Conservation (phyloP, 2,797 vertebrate species). For the Holocentrus rufus region DNA sequence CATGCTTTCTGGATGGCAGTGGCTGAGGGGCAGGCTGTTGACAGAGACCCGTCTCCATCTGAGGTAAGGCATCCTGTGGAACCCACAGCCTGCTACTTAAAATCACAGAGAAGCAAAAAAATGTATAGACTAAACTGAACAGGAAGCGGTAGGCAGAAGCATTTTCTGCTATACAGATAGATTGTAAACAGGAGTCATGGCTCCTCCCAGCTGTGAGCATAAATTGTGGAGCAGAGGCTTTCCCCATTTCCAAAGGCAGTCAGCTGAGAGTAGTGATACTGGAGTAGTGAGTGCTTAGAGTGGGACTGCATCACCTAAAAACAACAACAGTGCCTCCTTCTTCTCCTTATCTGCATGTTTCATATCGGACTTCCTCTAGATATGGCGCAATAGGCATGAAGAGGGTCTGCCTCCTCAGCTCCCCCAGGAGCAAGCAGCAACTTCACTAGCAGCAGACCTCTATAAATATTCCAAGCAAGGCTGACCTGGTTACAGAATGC, state of each 20-base stretch:
- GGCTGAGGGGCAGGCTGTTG: not conserved
- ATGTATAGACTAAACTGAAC: not conserved
- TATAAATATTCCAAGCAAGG: slow-evolving; percentile 84
- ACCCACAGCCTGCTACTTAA: not conserved
- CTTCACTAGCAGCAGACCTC: slow-evolving; percentile 76
- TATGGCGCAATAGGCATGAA: slow-evolving; percentile 69
- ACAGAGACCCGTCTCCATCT: slow-evolving; percentile 5
- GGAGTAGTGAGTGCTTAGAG: slow-evolving; percentile 37
- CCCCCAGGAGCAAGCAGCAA: slow-evolving; percentile 72
- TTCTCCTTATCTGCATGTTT: slow-evolving; percentile 55
- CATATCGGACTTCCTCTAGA: slow-evolving; percentile 49
- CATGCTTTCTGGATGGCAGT: not conserved
- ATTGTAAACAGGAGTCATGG: slow-evolving; percentile 4
- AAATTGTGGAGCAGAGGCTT: slow-evolving; percentile 29
- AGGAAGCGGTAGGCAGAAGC: too few relatives aligned
- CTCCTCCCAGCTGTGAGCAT: slow-evolving; percentile 13
- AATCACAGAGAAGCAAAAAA: not conserved
- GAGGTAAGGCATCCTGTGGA: not conserved
- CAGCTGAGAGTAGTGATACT: slow-evolving; percentile 30
- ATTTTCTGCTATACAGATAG: not conserved
- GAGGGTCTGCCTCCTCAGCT: slow-evolving; percentile 69
- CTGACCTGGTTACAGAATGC: slow-evolving; percentile 84
- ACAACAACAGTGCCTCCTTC: slow-evolving; percentile 39
- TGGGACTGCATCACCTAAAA: slow-evolving; percentile 39
- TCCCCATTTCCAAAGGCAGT: slow-evolving; percentile 24